Base-by-base conservation (phyloP, 2,888 invertebrate species). In the Neoascia interrupta region DNA sequence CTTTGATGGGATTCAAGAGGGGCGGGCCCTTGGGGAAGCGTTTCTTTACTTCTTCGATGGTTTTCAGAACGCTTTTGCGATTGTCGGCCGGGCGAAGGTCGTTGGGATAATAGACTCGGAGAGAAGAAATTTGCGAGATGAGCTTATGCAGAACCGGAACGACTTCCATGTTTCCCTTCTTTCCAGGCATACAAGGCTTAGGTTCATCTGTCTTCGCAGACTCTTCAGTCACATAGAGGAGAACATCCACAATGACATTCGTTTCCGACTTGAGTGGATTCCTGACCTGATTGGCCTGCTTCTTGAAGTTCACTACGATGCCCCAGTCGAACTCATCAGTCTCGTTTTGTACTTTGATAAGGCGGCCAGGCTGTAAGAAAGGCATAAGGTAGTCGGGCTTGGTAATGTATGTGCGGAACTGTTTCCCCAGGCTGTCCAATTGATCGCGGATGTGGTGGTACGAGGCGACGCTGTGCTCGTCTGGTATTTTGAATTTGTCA, bases 301-400 rank as follows among this genome's bases (percentile, higher is more conserved):
- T 96, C 84, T 95, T 94, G 86, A 96, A 97, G 89, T 97, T 97
- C 1, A 99, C 92, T 56, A 99, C 93, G 47, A 97, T 95, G 8
- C 98, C 98, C 99, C 99, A 99, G 84, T 97, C 98, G 87, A 97
- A 99, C 85, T 96, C 95, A 82, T 94, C 92, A 28, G 92, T 93
- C 41, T 94, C 94, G 82, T 94, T 94, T 89, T 95, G 94, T 86
- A 98, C 96, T 90, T 97, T 96, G 10, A 99, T 92, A 84, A 99
- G 90, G 84, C 99, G 91, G 0, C 99, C 99, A 0, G 97, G 96
- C 87, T 98, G 97, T 68, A 99, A 89, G 90, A 98, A 99, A 0
- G 98, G 98, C 80, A 97, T 91, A 21, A 99, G 89, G 88, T 97
- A 95, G 85, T 95, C 92, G 0, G 98, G 96, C 84, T 93, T 93